Evolutionary conservation across 2,888 invertebrate genomes (phyloP), one percentile per base, ranked within the genome.

Genomic region (Patella pellucida): DNA sequence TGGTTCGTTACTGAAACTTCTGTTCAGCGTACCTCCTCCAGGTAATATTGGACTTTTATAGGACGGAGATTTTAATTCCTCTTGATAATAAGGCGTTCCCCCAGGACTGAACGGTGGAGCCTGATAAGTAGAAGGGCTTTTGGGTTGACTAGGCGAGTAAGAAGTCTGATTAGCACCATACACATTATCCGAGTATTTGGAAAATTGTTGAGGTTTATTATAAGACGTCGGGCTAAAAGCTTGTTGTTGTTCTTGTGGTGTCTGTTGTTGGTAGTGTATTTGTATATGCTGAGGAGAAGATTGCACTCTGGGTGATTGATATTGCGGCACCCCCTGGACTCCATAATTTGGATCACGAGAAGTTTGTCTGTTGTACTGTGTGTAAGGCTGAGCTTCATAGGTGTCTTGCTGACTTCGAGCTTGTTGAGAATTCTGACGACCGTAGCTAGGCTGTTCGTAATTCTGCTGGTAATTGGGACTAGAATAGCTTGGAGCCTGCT

Each of bases 41-140:
- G 62, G 62, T 23, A 62, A 62, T 31, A 67, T 67, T 74, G 74
- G 71, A 74, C 74, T 74, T 23, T 78, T 72, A 71, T 74, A 79
- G 16, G 82, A 75, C 62, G 77, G 72, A 16, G 76, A 81, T 54
- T 75, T 41, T 16, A 56, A 56, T 50, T 76, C 79, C 31, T 79
- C 78, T 69, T 75, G 73, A 72, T 77, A 78, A 16, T 51, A 54
- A 31, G 56, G 62, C 2, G 74, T 52, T 52, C 62, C 62, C 14
- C 71, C 74, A 1, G 74, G 69, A 71, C 74, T 71, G 70, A 56
- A 62, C 19, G 62, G 62, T 50, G 69, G 62, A 69, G 52, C 52
- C 50, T 67, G 51, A 31, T 50, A 51, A 70, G 70, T 16, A 4
- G 69, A 56, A 16, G 70, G 74, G 71, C 67, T 74, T 23, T 62